Evolutionary conservation across 2,888 invertebrate species (phyloP).

Genomic region (Troglohyphantes excavatus): DNA sequence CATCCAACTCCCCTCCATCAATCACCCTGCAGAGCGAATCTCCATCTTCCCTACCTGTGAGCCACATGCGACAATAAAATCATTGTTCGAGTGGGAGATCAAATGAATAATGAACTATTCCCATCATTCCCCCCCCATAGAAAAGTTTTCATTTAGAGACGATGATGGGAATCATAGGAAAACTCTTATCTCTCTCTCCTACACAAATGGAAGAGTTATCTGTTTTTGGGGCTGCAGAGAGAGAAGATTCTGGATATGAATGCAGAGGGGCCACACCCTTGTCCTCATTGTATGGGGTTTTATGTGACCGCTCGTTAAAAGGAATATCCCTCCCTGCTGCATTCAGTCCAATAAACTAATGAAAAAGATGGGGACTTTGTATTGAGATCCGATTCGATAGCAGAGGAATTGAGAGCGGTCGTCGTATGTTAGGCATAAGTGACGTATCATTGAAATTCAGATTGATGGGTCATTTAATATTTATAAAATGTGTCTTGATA

Average conservation of each 20-base stretch:
- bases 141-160: constrained; percentile 66
- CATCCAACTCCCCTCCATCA: constrained; percentile 1
- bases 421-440: not conserved
- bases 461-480: too few species aligned
- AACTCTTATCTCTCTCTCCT: constrained; percentile 66
- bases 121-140: not conserved
- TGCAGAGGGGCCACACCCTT: constrained; percentile 69
- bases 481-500: too few species aligned
- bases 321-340: constrained; percentile 43
- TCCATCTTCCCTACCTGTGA: not conserved
- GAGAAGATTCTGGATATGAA: constrained; percentile 62
- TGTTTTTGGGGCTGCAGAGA: constrained; percentile 59
- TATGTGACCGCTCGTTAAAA: constrained; percentile 76
- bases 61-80: constrained; percentile 55
- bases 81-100: constrained; percentile 34
- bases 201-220: constrained; percentile 75
- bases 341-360: constrained; percentile 74
- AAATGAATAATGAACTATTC: constrained; percentile 77
- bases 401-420: not conserved
- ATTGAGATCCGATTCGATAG: constrained; percentile 8
- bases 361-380: constrained; percentile 49
- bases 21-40: constrained; percentile 40
- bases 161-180: constrained; percentile 50
- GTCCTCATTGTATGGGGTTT: constrained; percentile 67
- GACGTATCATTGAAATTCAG: too few species aligned